Conservation (phyloP, 2,888 invertebrate genomes). For the Sthenelais limicola region DNA sequence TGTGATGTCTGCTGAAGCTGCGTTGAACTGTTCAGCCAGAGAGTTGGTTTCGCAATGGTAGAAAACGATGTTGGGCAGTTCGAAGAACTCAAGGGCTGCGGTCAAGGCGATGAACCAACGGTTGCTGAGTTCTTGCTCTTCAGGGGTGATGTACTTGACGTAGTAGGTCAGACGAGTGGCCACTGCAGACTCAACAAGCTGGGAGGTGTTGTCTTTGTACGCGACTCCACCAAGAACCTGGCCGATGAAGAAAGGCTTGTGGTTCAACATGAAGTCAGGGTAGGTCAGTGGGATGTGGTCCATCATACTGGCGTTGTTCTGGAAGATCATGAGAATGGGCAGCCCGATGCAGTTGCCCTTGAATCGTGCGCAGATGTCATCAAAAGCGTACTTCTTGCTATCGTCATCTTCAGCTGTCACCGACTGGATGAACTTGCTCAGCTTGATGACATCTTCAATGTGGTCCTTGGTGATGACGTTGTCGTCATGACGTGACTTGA, state of each 20-base stretch:
- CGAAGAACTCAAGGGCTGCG: neutral
- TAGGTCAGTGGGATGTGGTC: constrained; percentile 8
- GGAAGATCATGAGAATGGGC: constrained; percentile 23
- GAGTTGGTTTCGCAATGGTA: constrained; percentile 41
- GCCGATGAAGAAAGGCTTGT: constrained; percentile 39
- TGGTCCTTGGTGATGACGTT: constrained; percentile 21
- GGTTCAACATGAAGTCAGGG: neutral
- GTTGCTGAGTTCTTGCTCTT: constrained; percentile 17
- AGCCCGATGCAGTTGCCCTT: constrained; percentile 35
- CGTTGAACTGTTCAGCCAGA: constrained; percentile 36
- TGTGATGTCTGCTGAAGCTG: constrained; percentile 27
- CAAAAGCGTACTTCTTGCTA: constrained; percentile 12
- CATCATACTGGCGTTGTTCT: constrained; percentile 21
- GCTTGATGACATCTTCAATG: constrained; percentile 18
- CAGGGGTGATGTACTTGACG: constrained; percentile 6
- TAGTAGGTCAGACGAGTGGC: constrained; percentile 35
- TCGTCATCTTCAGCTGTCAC: constrained; percentile 20
- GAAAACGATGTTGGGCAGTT: constrained; percentile 20
- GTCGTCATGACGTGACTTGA: constrained; percentile 24
- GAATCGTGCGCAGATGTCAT: constrained; percentile 39
- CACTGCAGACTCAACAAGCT: constrained; percentile 11
- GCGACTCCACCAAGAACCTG: constrained; percentile 35
- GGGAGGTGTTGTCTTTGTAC: neutral
- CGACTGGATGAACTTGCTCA: constrained; percentile 18
- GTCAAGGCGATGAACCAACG: constrained; percentile 34